phyloP scores from a whole-genome alignment of 1,140 invertebrate genomes.

The Trigoniulus corallinus region DNA sequence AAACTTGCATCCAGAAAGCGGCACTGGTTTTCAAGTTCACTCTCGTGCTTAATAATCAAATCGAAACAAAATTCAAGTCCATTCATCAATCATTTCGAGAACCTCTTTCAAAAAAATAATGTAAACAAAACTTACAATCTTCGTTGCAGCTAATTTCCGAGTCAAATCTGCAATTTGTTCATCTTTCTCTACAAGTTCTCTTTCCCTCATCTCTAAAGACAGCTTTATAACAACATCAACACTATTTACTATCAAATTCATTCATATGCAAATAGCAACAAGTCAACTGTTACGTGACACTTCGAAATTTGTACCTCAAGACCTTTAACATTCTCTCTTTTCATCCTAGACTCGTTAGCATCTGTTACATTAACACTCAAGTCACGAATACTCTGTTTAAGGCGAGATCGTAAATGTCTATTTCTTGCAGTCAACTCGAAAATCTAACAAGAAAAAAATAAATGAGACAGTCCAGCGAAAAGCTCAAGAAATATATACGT shows the following conservation, averaged over 20 bases:
- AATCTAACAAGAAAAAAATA: conserved; percentile 16
- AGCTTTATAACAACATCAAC: neutral
- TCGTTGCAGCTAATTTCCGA: conserved; percentile 19
- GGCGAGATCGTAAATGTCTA: conserved; percentile 52
- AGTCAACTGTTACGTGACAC: neutral
- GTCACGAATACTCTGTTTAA: conserved; percentile 40
- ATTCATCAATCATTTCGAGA: conserved; percentile 2
- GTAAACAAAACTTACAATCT: too few species aligned
- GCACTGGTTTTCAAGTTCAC: conserved; percentile 18
- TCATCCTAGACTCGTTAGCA: conserved; percentile 1
- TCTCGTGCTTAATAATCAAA: conserved; percentile 17
- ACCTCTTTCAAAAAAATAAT: too few species aligned
- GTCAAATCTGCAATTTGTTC: conserved; percentile 30
- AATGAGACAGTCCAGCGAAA: neutral
- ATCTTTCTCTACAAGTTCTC: conserved; percentile 26
- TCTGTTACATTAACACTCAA: too few species aligned
- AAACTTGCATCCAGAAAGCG: conserved; percentile 18
- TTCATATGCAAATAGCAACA: conserved; percentile 8
- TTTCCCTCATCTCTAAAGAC: conserved; percentile 24
- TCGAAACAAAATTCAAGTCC: conserved; percentile 7
- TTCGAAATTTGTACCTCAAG: neutral
- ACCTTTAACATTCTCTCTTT: neutral
- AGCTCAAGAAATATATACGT: neutral
- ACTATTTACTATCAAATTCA: conserved; percentile 4
- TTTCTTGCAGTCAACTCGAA: conserved; percentile 33